Percentiles rank a stretch among this genome's conserved stretches.
phyloP scores from a whole-genome alignment of 2,113 vertebrate species.

The Garra rufa region DNA sequence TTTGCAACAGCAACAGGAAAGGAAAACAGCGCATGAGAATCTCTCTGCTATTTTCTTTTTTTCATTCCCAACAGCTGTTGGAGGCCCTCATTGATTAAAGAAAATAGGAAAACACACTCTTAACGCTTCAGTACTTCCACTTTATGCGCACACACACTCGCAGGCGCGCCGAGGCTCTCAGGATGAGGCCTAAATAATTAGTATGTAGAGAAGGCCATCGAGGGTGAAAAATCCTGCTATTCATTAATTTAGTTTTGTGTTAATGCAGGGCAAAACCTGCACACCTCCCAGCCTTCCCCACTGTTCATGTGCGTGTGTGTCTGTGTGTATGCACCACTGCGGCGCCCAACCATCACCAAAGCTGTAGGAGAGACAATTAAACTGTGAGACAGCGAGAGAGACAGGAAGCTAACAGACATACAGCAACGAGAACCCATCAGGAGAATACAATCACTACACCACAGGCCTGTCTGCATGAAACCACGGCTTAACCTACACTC shows the following conservation, averaged over 20 bases:
- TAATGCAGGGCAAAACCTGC: conserved; percentile 45
- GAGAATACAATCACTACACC: conserved; percentile 34
- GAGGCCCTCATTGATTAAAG: conserved; percentile 44
- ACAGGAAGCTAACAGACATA: conserved; percentile 32
- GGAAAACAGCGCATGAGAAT: conserved; percentile 3
- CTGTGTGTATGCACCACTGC: not conserved
- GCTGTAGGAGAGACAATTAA: conserved; percentile 24
- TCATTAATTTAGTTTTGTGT: conserved; percentile 57
- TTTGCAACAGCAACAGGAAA: not conserved
- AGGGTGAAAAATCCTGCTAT: conserved; percentile 52
- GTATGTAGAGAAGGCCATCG: conserved; percentile 57
- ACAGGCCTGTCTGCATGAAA: conserved; percentile 16
- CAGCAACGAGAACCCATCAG: conserved; percentile 21
- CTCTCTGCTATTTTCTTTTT: conserved; percentile 56
- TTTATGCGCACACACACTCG: conserved; percentile 8
- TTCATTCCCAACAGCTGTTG: conserved; percentile 52
- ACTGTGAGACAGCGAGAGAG: conserved; percentile 19
- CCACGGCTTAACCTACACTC: conserved; percentile 4
- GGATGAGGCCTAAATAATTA: conserved; percentile 57
- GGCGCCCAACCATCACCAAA: not conserved
- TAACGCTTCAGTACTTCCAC: conserved; percentile 50
- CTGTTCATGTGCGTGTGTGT: conserved; percentile 6
- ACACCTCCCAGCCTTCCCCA: conserved; percentile 12
- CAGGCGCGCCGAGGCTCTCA: conserved; percentile 32
- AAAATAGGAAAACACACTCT: conserved; percentile 46